Evolutionary conservation across 2,888 invertebrate genomes (phyloP).

Genomic region (Xestia sexstrigata): DNA sequence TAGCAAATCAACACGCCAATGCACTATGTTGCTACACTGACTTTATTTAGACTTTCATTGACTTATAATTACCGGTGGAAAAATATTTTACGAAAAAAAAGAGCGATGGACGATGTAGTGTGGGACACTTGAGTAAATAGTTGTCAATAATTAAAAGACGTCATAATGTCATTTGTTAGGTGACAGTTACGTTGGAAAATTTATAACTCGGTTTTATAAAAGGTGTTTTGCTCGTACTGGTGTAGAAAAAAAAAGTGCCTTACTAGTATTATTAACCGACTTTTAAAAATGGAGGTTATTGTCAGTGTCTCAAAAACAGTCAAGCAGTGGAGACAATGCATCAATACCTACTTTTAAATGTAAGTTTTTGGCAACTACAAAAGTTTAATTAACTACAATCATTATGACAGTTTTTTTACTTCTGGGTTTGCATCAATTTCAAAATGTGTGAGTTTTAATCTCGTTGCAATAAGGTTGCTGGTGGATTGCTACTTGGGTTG

Average conservation of each 20-base stretch:
- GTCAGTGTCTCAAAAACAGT: not conserved
- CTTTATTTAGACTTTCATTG: not conserved
- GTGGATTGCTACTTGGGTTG: too few species aligned
- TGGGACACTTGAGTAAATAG: conserved; percentile 47
- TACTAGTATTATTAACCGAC: too few species aligned
- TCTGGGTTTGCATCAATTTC: not conserved
- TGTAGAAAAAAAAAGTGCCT: too few species aligned
- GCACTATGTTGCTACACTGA: not conserved
- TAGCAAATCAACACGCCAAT: conserved; percentile 15
- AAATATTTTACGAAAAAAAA: not conserved
- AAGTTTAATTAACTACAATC: too few species aligned
- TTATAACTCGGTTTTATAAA: conserved; percentile 18
- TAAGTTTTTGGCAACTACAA: not conserved
- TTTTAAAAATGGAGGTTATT: not conserved
- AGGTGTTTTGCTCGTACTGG: not conserved
- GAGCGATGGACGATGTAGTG: conserved; percentile 1
- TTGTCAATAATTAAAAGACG: conserved; percentile 27
- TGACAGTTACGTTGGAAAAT: not conserved
- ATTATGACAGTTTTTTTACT: not conserved
- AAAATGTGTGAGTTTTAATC: not conserved
- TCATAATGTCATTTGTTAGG: conserved; percentile 32
- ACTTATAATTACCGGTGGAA: not conserved
- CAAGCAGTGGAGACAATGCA: not conserved
- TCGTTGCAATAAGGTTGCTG: not conserved
- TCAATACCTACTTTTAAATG: not conserved